Evolutionary conservation across 2,113 vertebrate species (phyloP).

Genomic region (Bostrychus sinensis): DNA sequence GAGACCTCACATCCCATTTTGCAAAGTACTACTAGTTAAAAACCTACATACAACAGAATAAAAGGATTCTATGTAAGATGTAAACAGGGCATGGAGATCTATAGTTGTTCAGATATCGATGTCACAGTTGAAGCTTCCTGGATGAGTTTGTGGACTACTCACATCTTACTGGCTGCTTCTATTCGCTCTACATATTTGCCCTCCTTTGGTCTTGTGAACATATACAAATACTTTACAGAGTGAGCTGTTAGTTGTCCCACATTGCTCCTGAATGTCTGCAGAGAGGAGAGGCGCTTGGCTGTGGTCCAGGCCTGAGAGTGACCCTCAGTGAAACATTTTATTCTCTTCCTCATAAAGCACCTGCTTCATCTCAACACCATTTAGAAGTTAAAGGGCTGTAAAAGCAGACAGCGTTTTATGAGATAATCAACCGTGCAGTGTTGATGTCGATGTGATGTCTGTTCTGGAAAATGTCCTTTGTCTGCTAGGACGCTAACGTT

Average conservation of each 20-base stretch:
- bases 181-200: too few species aligned
- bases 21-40: too few species aligned
- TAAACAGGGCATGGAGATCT: too few species aligned
- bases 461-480: slow-evolving; percentile 23
- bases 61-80: too few species aligned
- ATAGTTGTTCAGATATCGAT: too few species aligned
- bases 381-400: slow-evolving; percentile 45
- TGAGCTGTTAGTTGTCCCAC: background rate
- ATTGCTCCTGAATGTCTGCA: background rate
- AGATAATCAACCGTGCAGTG: slow-evolving; percentile 28
- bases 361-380: slow-evolving; percentile 47
- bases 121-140: too few species aligned
- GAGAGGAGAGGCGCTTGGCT: slow-evolving; percentile 21
- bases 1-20: too few species aligned
- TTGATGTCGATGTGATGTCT: slow-evolving; percentile 14
- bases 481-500: background rate
- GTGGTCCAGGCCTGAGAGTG: slow-evolving; percentile 11
- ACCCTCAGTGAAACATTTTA: background rate
- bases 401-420: slow-evolving; percentile 51
- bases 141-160: too few species aligned
- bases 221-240: background rate
- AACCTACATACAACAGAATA: too few species aligned
- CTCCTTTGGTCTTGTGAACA: background rate
- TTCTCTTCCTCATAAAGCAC: slow-evolving; percentile 43
- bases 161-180: background rate